A percentile compares a stretch with the other conserved stretches of the same genome.
Evolutionary conservation across 2,888 invertebrate genomes (phyloP).

Genomic region (Lithophane socia): DNA sequence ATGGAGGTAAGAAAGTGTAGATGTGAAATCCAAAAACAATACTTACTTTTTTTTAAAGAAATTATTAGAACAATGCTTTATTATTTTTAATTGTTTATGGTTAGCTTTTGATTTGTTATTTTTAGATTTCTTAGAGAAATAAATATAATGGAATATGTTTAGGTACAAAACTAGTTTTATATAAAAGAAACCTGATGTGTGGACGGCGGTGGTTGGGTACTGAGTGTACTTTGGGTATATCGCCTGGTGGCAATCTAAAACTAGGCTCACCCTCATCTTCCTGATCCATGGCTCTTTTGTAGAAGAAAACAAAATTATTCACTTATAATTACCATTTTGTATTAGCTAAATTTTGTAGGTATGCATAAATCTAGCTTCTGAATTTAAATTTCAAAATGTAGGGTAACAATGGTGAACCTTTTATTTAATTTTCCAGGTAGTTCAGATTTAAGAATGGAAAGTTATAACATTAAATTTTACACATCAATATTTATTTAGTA

Average conservation of each 20-base stretch:
- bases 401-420: background rate
- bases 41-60: background rate
- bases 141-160: constrained; percentile 13
- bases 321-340: constrained; percentile 22
- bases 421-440: background rate
- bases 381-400: background rate
- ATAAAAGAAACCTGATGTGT: constrained; percentile 83
- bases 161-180: constrained; percentile 44
- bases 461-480: background rate
- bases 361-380: background rate
- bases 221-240: constrained; percentile 87
- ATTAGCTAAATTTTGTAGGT: background rate
- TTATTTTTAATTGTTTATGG: background rate
- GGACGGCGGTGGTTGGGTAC: constrained; percentile 87
- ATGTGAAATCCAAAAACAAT: constrained; percentile 41
- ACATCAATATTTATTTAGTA: too few relatives aligned
- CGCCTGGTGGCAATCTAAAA: constrained; percentile 77
- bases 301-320: constrained; percentile 64
- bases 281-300: constrained; percentile 82
- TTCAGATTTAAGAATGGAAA: background rate
- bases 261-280: constrained; percentile 78
- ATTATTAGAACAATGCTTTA: background rate
- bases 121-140: constrained; percentile 38
- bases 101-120: constrained; percentile 8
- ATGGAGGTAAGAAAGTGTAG: constrained; percentile 17